Evolutionary conservation across 2,888 invertebrate genomes (phyloP).

Genomic region (Elysia crispata): DNA sequence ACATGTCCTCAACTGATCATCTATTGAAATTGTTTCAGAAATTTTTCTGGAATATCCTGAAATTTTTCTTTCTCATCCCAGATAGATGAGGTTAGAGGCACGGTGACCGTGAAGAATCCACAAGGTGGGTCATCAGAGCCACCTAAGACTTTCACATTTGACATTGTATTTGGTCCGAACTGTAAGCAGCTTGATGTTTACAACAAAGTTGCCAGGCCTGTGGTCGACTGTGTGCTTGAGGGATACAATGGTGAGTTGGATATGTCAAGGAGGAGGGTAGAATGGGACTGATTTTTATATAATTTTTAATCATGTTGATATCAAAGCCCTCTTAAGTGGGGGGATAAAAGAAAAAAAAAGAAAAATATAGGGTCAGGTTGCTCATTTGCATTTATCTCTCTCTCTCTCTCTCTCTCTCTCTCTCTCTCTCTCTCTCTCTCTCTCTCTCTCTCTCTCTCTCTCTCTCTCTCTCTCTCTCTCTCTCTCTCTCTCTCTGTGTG

Average conservation of each 20-base stretch:
- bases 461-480: too few relatives aligned
- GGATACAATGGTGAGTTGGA: constrained; percentile 91
- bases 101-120: constrained; percentile 87
- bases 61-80: constrained; percentile 51
- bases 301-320: too few relatives aligned
- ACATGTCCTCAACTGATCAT: too few relatives aligned
- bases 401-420: too few relatives aligned
- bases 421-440: too few relatives aligned
- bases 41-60: too few relatives aligned
- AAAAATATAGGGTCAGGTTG: too few relatives aligned
- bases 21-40: too few relatives aligned
- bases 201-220: constrained; percentile 95
- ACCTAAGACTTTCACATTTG: constrained; percentile 94
- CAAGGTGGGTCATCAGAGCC: constrained; percentile 84
- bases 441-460: too few relatives aligned
- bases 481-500: background rate
- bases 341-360: too few relatives aligned
- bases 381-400: background rate
- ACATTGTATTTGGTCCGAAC: constrained; percentile 92
- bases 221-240: constrained; percentile 96
- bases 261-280: background rate
- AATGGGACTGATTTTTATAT: background rate
- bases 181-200: constrained; percentile 95
- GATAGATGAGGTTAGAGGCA: constrained; percentile 82
- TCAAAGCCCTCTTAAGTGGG: too few relatives aligned